Conservation (phyloP, 2,113 vertebrate species). For the Macheiramphus alcinus region DNA sequence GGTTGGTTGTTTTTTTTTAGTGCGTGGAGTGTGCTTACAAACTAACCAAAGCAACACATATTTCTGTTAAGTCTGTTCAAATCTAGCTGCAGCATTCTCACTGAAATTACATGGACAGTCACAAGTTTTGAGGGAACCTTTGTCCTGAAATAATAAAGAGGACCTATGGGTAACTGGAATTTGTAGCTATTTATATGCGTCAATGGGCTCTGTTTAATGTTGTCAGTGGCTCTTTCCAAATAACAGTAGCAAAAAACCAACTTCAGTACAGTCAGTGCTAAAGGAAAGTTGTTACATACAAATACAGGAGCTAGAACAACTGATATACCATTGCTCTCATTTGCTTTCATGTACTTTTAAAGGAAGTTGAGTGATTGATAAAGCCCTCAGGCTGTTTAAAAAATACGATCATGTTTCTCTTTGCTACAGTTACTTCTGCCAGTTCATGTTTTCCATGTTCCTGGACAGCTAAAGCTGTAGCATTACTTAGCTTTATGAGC, state of each 20-base stretch:
- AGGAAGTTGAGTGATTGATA: not conserved
- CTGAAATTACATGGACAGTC: not conserved
- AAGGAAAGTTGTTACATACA: not conserved
- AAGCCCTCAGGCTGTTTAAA: not conserved
- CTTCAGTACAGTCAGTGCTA: not conserved
- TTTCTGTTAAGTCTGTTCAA: not conserved
- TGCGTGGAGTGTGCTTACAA: not conserved
- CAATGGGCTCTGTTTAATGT: not conserved
- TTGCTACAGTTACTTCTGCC: not conserved
- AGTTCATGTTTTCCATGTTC: not conserved
- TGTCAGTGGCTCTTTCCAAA: not conserved
- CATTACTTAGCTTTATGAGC: not conserved
- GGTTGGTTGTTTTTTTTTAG: too few species aligned
- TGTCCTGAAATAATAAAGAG: not conserved
- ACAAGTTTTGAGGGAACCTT: not conserved
- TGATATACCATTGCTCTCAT: not conserved
- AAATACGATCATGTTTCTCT: not conserved
- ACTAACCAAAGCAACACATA: not conserved
- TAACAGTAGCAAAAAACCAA: not conserved
- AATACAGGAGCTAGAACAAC: not conserved
- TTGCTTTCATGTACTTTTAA: not conserved
- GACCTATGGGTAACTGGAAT: not conserved
- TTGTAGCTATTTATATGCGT: not conserved
- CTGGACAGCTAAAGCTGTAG: not conserved
- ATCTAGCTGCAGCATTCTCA: not conserved